Percentiles rank a stretch among this genome's conserved stretches.
Conservation (phyloP, 2,888 invertebrate genomes). For the Cyclophora punctaria region DNA sequence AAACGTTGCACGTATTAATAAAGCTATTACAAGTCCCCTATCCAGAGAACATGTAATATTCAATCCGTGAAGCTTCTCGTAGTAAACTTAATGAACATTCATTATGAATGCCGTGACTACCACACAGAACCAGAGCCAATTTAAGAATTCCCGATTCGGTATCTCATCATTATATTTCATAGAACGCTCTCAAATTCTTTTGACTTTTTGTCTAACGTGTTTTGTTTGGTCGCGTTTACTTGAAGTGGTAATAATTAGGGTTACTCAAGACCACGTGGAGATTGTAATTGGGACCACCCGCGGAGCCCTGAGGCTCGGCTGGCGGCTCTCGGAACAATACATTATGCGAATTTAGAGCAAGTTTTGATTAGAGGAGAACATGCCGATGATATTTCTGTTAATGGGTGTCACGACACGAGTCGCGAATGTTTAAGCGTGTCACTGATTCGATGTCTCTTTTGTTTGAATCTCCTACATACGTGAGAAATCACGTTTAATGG, state of each 20-base stretch:
- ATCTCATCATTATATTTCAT: constrained; percentile 43
- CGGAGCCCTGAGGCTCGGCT: constrained; percentile 28
- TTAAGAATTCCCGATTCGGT: constrained; percentile 33
- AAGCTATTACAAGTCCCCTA: too few relatives aligned
- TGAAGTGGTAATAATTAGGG: constrained; percentile 52
- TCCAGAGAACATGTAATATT: neutral
- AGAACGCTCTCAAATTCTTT: constrained; percentile 32
- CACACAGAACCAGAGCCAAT: constrained; percentile 28
- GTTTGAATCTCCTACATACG: too few relatives aligned
- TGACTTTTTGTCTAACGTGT: constrained; percentile 34
- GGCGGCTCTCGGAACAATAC: constrained; percentile 27
- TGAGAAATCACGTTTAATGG: too few relatives aligned
- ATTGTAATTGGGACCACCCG: constrained; percentile 56
- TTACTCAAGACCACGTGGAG: constrained; percentile 38
- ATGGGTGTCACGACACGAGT: constrained; percentile 39
- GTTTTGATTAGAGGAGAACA: constrained; percentile 30
- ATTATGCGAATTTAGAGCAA: constrained; percentile 40
- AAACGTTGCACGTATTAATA: too few relatives aligned
- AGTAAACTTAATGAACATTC: constrained; percentile 5
- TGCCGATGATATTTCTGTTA: too few relatives aligned
- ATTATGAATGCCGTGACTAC: constrained; percentile 26
- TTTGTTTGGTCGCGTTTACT: constrained; percentile 38
- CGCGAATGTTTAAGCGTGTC: too few relatives aligned
- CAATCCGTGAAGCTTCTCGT: neutral
- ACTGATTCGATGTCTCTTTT: too few relatives aligned